A percentile compares a stretch with the other conserved stretches of the same genome.
These are phyloP conservation scores for Siniperca undulata DNA, from an alignment of 2,797 vertebrate genomes.

Conservation along the genomic window DNA sequence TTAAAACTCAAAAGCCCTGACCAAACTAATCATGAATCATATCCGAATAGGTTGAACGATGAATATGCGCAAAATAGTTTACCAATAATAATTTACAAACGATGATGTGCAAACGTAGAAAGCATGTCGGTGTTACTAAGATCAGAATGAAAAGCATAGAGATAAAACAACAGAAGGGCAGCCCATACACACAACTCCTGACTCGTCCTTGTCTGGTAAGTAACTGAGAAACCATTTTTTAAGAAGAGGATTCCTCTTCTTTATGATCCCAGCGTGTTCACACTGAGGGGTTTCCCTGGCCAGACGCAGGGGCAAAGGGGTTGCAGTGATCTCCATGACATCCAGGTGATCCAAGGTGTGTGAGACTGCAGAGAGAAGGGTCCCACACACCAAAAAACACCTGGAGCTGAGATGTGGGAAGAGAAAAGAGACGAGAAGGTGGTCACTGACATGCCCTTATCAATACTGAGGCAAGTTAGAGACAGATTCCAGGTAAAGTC, in stretches of 20 bases:
- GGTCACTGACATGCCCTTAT: not conserved
- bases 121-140: constrained; percentile 61
- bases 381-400: constrained; percentile 81
- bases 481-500: not conserved
- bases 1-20: constrained; percentile 29
- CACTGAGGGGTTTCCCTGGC: constrained; percentile 59
- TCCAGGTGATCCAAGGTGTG: constrained; percentile 82
- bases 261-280: constrained; percentile 37
- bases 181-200: constrained; percentile 65
- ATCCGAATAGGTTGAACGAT: constrained; percentile 22
- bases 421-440: constrained; percentile 6
- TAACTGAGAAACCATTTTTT: constrained; percentile 12
- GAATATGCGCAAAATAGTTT: constrained; percentile 40
- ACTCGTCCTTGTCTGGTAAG: constrained; percentile 59
- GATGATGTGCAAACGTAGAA: constrained; percentile 65
- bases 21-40: constrained; percentile 22
- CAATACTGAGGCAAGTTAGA: not conserved
- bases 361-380: constrained; percentile 43
- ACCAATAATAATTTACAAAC: constrained; percentile 66
- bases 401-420: constrained; percentile 65
- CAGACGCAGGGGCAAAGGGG: constrained; percentile 58
- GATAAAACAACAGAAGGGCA: constrained; percentile 57
- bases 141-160: constrained; percentile 67
- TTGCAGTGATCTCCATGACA: constrained; percentile 67
- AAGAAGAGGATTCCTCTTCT: constrained; percentile 40